Conservation (phyloP, 2,888 invertebrate species). For the Drosophila silvestris region DNA sequence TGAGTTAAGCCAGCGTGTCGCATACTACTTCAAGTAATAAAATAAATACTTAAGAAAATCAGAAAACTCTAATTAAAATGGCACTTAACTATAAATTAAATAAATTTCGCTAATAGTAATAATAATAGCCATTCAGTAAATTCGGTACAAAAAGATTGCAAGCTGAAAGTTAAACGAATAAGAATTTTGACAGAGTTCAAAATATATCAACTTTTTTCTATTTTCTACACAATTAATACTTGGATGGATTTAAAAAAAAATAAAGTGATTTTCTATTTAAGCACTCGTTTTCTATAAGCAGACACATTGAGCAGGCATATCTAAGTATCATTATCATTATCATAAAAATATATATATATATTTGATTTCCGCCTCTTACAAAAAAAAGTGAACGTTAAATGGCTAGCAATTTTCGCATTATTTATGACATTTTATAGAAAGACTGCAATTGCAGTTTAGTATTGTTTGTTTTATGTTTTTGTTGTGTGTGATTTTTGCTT, state of each 20-base stretch:
- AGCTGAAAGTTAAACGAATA: background rate
- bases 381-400: slow-evolving; percentile 13
- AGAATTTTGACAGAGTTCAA: background rate
- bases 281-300: background rate
- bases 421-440: slow-evolving; percentile 33
- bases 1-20: background rate
- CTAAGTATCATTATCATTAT: background rate
- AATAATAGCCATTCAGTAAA: background rate
- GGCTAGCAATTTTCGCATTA: slow-evolving; percentile 25
- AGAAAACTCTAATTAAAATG: background rate
- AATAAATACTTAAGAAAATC: background rate
- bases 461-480: slow-evolving; percentile 15
- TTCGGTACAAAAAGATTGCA: background rate
- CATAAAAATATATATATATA: background rate
- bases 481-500: slow-evolving; percentile 26
- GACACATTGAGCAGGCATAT: background rate
- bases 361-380: slow-evolving; percentile 26
- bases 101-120: background rate
- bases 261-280: background rate
- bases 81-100: background rate
- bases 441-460: background rate
- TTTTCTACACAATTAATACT: background rate
- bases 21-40: background rate
- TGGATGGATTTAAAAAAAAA: background rate
- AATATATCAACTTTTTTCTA: background rate